phyloP scores from a whole-genome alignment of 2,888 invertebrate genomes.

The Anagyrus pseudococci region DNA sequence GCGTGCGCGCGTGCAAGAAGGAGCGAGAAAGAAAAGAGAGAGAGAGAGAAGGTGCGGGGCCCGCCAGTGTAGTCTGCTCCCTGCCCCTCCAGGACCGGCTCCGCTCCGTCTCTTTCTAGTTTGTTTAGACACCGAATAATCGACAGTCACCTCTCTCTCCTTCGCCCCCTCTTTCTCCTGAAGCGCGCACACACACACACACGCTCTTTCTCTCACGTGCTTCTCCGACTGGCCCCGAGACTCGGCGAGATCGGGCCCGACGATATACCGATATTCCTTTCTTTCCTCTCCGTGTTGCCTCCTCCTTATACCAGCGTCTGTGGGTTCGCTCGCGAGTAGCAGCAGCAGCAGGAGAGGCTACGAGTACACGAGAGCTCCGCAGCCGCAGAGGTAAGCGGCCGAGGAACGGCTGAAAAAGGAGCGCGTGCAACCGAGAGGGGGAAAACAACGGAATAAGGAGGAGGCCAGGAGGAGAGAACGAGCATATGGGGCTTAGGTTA shows the following conservation, averaged over 20 bases:
- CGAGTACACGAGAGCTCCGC: constrained; percentile 8
- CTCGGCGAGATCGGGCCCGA: constrained; percentile 18
- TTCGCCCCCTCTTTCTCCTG: constrained; percentile 14
- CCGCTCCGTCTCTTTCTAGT: constrained; percentile 43
- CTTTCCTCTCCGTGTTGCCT: not conserved
- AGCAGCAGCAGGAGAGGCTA: constrained; percentile 1
- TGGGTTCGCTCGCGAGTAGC: constrained; percentile 1
- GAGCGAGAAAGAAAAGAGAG: no score
- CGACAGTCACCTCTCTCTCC: constrained; percentile 52
- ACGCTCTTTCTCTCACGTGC: not conserved
- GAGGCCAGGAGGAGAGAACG: not conserved
- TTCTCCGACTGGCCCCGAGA: not conserved
- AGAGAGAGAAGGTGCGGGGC: no score
- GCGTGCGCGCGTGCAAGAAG: constrained; percentile 36
- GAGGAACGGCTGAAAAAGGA: no score
- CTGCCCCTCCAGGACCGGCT: not conserved
- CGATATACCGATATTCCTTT: constrained; percentile 29
- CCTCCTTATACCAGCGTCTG: not conserved
- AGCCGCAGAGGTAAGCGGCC: no score
- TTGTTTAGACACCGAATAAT: constrained; percentile 62
- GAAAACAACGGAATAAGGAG: not conserved
- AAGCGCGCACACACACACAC: not conserved
- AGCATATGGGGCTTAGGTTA: constrained; percentile 23
- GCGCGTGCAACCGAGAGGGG: not conserved
- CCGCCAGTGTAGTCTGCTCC: no score